Evolutionary conservation across 2,113 vertebrate genomes (phyloP).

Genomic region (Shinisaurus crocodilurus): DNA sequence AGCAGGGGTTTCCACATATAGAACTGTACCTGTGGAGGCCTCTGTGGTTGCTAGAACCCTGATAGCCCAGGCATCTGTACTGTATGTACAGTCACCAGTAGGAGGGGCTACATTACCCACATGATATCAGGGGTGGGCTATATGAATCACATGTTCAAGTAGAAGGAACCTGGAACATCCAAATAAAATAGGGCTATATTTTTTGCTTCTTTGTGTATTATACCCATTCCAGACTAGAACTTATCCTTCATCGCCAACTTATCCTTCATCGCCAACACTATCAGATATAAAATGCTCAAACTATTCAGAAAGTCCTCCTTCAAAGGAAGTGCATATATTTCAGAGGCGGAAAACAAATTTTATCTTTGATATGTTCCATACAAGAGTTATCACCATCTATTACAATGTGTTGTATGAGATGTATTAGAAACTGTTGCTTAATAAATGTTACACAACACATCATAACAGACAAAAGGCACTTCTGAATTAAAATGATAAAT

Average conservation of each 20-base stretch:
- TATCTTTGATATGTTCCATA: conserved; percentile 55
- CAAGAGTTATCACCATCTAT: conserved; percentile 64
- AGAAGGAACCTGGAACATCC: background rate
- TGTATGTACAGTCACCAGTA: too few species aligned
- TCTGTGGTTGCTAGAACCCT: too few species aligned
- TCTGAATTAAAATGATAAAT: conserved; percentile 38
- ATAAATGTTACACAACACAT: conserved; percentile 64
- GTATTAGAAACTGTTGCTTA: conserved; percentile 58
- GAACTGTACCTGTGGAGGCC: too few species aligned
- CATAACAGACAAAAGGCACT: conserved; percentile 40
- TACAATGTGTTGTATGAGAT: conserved; percentile 59
- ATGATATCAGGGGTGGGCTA: background rate
- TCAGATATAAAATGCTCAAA: conserved; percentile 42
- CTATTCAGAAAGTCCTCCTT: conserved; percentile 18
- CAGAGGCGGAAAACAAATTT: conserved; percentile 64
- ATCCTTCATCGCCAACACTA: conserved; percentile 21
- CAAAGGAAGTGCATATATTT: conserved; percentile 40
- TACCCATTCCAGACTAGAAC: background rate
- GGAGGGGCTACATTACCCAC: too few species aligned
- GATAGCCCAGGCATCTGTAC: too few species aligned
- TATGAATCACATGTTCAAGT: background rate
- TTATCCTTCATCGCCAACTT: conserved; percentile 10
- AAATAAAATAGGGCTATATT: background rate
- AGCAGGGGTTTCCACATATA: too few species aligned
- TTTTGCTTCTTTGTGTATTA: background rate